Evolutionary conservation across 30 jellyfish, hydroid and myxozoan genomes (phyloP).

Genomic region (Aurelia sp.): DNA sequence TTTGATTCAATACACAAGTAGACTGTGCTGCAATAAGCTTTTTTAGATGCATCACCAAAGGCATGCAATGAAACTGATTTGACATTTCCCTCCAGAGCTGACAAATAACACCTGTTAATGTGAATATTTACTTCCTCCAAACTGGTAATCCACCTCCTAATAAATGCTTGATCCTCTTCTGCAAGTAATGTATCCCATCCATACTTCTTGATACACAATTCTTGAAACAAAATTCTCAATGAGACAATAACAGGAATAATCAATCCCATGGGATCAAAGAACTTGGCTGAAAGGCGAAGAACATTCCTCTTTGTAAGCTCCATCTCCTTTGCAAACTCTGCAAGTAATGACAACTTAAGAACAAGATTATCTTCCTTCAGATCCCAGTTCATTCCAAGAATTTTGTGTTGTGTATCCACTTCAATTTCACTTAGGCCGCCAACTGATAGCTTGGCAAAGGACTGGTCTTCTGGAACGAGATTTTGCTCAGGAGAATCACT

Average conservation of each 20-base stretch:
- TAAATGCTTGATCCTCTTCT: neutral
- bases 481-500: too few relatives aligned
- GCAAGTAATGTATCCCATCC: constrained; percentile 42
- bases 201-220: constrained; percentile 11
- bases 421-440: constrained; percentile 46
- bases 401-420: constrained; percentile 16
- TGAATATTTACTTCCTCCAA: neutral
- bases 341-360: neutral
- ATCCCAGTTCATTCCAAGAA: constrained; percentile 52
- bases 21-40: constrained; percentile 41
- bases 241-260: constrained; percentile 35
- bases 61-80: constrained; percentile 16
- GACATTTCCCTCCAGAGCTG: neutral
- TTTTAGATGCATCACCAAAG: constrained; percentile 26
- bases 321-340: constrained; percentile 17
- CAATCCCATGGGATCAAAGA: constrained; percentile 47
- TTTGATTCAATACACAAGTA: constrained; percentile 3
- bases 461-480: neutral
- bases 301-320: constrained; percentile 31
- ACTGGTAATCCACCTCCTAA: constrained; percentile 14
- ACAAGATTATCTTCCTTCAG: constrained; percentile 5
- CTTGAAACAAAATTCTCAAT: constrained; percentile 32
- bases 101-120: neutral
- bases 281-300: constrained; percentile 31
- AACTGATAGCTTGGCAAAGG: constrained; percentile 29